Conservation (phyloP, 2,888 invertebrate species). For the Trichogramma evanescens region DNA sequence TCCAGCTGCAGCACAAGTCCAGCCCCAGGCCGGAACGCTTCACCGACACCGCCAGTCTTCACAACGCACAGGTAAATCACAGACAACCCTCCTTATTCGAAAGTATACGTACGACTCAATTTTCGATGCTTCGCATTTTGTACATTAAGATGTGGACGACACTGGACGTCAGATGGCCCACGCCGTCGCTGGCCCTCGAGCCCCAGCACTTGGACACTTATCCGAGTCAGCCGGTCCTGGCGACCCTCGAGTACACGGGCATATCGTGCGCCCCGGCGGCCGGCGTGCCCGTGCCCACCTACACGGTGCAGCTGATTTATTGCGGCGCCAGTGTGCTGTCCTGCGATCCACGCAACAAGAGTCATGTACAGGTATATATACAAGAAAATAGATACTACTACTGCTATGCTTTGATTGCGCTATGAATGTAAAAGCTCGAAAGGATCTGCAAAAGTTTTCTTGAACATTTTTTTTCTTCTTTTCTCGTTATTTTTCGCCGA, state of each 20-base stretch:
- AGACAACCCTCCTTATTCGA: too few relatives aligned
- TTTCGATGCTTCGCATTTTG: too few relatives aligned
- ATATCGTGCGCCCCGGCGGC: slow-evolving; percentile 55
- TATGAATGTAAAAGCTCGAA: background rate
- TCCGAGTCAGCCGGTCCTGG: slow-evolving; percentile 67
- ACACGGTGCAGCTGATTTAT: slow-evolving; percentile 65
- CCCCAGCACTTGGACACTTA: slow-evolving; percentile 74
- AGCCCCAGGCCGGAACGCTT: slow-evolving; percentile 30
- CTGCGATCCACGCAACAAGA: slow-evolving; percentile 58
- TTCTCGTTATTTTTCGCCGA: background rate
- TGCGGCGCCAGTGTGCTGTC: slow-evolving; percentile 70
- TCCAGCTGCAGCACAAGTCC: slow-evolving; percentile 47
- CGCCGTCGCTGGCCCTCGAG: slow-evolving; percentile 63
- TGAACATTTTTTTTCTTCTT: background rate
- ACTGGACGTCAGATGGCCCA: slow-evolving; percentile 77
- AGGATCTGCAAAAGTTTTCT: background rate
- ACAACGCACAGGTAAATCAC: slow-evolving; percentile 31
- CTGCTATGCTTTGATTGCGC: background rate
- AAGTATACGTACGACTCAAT: too few relatives aligned
- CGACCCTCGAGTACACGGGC: slow-evolving; percentile 68
- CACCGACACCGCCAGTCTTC: slow-evolving; percentile 29
- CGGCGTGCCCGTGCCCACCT: slow-evolving; percentile 52
- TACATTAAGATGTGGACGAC: slow-evolving; percentile 32
- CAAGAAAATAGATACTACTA: background rate
- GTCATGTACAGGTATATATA: slow-evolving; percentile 47